phyloP scores from a whole-genome alignment of 2,888 invertebrate species.

The Aleiodes leptofemur region DNA sequence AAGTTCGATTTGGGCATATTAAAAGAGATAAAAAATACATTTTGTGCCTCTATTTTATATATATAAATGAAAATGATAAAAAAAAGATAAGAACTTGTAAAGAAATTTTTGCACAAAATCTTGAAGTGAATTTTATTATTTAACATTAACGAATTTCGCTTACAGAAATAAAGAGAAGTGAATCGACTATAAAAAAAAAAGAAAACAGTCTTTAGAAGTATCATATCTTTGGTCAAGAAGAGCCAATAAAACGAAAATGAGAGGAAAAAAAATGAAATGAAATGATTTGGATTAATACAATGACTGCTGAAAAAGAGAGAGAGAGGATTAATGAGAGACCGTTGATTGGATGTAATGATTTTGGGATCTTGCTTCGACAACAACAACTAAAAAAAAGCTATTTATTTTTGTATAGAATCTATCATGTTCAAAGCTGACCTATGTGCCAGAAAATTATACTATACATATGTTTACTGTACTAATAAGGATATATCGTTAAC shows the following conservation, averaged over 20 bases:
- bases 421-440: conserved; percentile 66
- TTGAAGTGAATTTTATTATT: background rate
- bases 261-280: background rate
- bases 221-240: conserved; percentile 35
- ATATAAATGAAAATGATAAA: too few species aligned
- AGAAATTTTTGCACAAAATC: too few species aligned
- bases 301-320: background rate
- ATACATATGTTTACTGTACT: conserved; percentile 56
- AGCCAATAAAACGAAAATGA: conserved; percentile 32
- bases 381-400: conserved; percentile 64
- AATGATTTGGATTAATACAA: conserved; percentile 33
- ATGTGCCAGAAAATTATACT: conserved; percentile 67
- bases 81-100: too few species aligned
- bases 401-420: conserved; percentile 74
- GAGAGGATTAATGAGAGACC: conserved; percentile 38
- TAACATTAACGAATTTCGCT: conserved; percentile 33
- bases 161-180: conserved; percentile 41
- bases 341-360: conserved; percentile 52
- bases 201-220: conserved; percentile 2
- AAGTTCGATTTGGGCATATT: too few species aligned
- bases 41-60: conserved; percentile 12
- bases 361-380: conserved; percentile 61
- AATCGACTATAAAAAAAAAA: conserved; percentile 24
- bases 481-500: conserved; percentile 48
- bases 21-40: too few species aligned